These are phyloP conservation scores for Lasius platythorax DNA, from an alignment of 2,888 invertebrate species.

Conservation along the genomic window DNA sequence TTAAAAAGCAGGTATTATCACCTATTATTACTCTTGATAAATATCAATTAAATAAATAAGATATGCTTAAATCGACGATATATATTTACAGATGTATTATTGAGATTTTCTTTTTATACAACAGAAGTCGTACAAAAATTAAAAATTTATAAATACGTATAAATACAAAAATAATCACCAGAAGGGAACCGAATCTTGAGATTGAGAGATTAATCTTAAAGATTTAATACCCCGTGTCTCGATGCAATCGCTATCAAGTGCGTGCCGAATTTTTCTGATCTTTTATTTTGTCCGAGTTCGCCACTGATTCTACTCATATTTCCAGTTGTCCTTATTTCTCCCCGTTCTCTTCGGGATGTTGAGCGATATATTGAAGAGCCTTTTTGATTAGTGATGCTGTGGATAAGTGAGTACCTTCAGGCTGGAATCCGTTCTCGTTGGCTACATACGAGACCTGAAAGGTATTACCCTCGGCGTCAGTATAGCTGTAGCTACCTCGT, in stretches of 20 bases:
- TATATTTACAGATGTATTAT: constrained; percentile 47
- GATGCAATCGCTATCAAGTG: background rate
- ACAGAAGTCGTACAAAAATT: constrained; percentile 19
- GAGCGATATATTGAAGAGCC: constrained; percentile 61
- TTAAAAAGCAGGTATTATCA: no score
- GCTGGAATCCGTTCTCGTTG: constrained; percentile 91
- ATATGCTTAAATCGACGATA: background rate
- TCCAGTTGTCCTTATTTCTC: background rate
- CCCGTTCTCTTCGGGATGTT: constrained; percentile 65
- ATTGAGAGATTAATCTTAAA: no score
- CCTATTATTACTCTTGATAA: no score
- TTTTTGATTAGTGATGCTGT: constrained; percentile 82
- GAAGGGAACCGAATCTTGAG: no score
- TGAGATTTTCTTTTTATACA: background rate
- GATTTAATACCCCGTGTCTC: no score
- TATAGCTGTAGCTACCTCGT: constrained; percentile 87
- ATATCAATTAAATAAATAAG: no score
- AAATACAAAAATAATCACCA: background rate
- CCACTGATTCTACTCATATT: no score
- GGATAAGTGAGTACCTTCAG: constrained; percentile 86
- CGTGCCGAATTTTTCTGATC: no score
- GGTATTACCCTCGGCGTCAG: constrained; percentile 89
- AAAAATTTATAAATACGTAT: background rate
- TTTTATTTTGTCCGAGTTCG: no score
- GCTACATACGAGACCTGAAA: constrained; percentile 88